These are phyloP conservation scores for Eutrigla gurnardus DNA, from an alignment of 2,797 vertebrate species.

Conservation along the genomic window DNA sequence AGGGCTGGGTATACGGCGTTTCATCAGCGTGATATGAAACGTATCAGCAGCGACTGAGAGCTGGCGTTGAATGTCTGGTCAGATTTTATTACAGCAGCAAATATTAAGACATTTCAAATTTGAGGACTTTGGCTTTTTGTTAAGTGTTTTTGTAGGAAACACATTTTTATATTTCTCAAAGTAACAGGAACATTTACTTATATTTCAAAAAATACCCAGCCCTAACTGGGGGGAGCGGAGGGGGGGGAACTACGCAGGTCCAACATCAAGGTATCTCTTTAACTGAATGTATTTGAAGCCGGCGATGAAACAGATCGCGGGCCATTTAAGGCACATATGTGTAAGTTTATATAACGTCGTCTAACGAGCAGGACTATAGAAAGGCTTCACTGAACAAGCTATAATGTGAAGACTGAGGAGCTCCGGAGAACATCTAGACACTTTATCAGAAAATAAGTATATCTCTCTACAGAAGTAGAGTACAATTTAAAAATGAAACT, in stretches of 20 bases:
- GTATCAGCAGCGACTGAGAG: not conserved
- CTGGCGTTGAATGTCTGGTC: too few relatives aligned
- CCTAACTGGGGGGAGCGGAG: not conserved
- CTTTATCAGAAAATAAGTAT: conserved; percentile 73
- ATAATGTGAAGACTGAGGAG: conserved; percentile 65
- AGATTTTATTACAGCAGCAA: not conserved
- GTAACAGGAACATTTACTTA: not conserved
- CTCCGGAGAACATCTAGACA: conserved; percentile 66
- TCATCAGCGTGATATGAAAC: not conserved
- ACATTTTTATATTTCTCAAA: not conserved
- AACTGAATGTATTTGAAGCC: conserved; percentile 40
- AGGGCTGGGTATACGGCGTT: not conserved
- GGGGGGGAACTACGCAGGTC: conserved; percentile 1
- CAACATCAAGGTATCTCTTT: conserved; percentile 73
- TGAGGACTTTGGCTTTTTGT: conserved; percentile 9
- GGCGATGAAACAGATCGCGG: conserved; percentile 42
- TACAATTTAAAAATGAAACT: conserved; percentile 66
- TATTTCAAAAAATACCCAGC: not conserved
- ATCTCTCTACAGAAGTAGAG: conserved; percentile 70
- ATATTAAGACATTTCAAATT: not conserved
- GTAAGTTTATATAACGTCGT: conserved; percentile 61
- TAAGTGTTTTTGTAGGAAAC: not conserved
- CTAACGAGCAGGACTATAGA: conserved; percentile 66
- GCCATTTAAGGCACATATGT: conserved; percentile 75
- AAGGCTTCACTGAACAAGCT: conserved; percentile 67